Evolutionary conservation across 2,888 invertebrate genomes (phyloP).

Genomic region (Thymelicus lineola): DNA sequence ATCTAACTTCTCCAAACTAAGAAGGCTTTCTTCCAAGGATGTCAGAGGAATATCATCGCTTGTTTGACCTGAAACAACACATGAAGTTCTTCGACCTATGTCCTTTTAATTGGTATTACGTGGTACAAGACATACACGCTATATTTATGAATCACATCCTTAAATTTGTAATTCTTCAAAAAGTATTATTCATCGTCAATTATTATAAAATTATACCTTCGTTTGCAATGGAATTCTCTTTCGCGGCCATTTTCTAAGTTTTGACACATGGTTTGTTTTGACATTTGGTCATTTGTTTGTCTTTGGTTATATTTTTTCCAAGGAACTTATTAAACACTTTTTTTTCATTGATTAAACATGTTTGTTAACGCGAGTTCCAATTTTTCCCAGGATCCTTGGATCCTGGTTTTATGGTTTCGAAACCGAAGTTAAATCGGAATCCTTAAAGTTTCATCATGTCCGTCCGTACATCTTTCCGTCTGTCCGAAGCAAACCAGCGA

Average conservation of each 20-base stretch:
- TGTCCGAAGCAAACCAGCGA: too few species aligned
- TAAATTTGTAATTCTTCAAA: neutral
- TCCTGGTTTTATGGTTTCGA: too few species aligned
- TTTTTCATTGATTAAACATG: too few species aligned
- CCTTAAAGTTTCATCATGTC: too few species aligned
- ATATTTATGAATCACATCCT: neutral
- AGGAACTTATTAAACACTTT: too few species aligned
- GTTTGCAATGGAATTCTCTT: conserved; percentile 86
- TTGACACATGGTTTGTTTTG: conserved; percentile 50
- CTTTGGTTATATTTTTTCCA: neutral
- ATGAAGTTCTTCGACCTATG: neutral
- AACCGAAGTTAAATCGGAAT: too few species aligned
- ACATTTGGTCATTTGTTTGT: neutral
- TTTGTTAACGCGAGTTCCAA: too few species aligned
- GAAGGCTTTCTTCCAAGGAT: conserved; percentile 89
- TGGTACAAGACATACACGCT: neutral
- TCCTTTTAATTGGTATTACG: neutral
- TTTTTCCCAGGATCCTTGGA: too few species aligned
- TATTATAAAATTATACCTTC: conserved; percentile 77
- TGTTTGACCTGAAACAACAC: conserved; percentile 65
- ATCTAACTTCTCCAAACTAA: conserved; percentile 96
- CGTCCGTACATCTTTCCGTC: too few species aligned
- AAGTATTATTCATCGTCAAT: neutral
- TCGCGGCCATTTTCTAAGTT: conserved; percentile 87
- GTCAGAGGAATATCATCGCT: conserved; percentile 81